Percentiles rank a stretch among this genome's conserved stretches.
Conservation (phyloP, 2,888 invertebrate species). For the Cheilosia grossa region DNA sequence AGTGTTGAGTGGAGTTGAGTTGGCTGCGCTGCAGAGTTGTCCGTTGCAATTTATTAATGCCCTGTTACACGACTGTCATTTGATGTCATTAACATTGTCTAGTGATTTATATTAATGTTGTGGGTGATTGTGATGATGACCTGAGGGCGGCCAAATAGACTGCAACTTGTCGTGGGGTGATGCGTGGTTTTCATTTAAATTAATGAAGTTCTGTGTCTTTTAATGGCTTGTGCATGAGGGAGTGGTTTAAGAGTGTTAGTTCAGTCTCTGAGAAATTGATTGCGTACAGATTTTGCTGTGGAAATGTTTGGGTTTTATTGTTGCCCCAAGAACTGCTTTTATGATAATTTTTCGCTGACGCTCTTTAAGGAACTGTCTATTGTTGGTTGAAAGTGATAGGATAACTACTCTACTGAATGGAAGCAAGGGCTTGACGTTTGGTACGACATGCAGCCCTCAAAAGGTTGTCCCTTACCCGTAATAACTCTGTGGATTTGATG, state of each 20-base stretch:
- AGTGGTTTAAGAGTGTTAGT: not conserved
- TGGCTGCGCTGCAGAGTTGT: not conserved
- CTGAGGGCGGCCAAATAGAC: not conserved
- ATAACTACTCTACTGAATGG: too few species aligned
- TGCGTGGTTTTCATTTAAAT: conserved; percentile 22
- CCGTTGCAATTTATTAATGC: conserved; percentile 33
- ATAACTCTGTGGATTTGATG: too few species aligned
- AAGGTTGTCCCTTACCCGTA: too few species aligned
- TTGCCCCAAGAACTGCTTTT: too few species aligned
- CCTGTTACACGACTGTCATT: conserved; percentile 36
- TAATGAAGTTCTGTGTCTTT: conserved; percentile 1
- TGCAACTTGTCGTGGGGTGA: not conserved
- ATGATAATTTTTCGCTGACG: too few species aligned
- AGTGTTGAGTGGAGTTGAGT: not conserved
- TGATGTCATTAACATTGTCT: conserved; percentile 57
- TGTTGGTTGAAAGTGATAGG: too few species aligned
- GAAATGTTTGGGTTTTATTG: too few species aligned
- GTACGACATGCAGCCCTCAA: too few species aligned
- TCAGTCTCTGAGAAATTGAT: not conserved
- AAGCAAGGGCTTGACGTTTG: too few species aligned
- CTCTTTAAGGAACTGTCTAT: too few species aligned
- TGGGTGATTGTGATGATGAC: conserved; percentile 6
- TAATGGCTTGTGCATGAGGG: not conserved
- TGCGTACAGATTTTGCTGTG: too few species aligned
- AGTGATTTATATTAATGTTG: conserved; percentile 60